Evolutionary conservation across 2,888 invertebrate genomes (phyloP).

Genomic region (Metallyticus violacea): DNA sequence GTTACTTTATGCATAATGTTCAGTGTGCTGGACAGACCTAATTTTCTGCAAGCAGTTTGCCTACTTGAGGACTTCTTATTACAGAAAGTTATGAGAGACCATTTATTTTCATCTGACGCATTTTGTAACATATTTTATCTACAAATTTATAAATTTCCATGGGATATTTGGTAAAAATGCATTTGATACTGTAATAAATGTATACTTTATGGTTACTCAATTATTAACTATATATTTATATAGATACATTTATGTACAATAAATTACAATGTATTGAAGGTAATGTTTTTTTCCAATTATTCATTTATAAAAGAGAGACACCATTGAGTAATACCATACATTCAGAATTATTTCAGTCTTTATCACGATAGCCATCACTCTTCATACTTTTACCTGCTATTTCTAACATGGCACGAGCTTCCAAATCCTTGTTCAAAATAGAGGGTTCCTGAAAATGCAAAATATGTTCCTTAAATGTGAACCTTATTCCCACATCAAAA

Average conservation of each 20-base stretch:
- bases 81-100: too few species aligned
- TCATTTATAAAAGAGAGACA: not conserved
- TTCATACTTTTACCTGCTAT: constrained; percentile 76
- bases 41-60: too few species aligned
- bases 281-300: not conserved
- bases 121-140: too few species aligned
- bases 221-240: too few species aligned
- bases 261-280: not conserved
- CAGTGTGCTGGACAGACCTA: too few species aligned
- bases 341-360: not conserved
- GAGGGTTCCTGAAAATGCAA: not conserved
- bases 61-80: too few species aligned
- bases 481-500: not conserved
- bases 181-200: too few species aligned
- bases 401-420: constrained; percentile 80
- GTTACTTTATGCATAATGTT: too few species aligned
- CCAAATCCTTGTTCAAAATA: constrained; percentile 63
- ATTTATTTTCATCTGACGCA: too few species aligned
- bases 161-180: too few species aligned
- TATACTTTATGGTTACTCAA: too few species aligned
- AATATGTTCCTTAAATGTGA: not conserved
- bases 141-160: too few species aligned
- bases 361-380: constrained; percentile 76
- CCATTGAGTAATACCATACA: not conserved
- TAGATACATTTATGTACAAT: not conserved